Evolutionary conservation across 2,888 invertebrate genomes (phyloP).

Genomic region (Drosophila testacea): DNA sequence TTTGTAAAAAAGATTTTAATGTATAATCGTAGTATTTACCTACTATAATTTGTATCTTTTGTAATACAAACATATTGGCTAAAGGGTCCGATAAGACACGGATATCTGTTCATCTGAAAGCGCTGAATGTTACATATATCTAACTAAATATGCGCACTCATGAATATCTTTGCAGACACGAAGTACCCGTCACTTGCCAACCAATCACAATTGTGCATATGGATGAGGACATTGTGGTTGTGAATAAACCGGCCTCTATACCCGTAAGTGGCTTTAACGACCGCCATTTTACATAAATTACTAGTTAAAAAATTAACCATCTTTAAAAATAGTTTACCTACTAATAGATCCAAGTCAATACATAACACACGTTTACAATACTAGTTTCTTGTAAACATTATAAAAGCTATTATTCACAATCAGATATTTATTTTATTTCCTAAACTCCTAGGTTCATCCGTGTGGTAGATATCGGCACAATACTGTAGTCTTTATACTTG

Average conservation of each 20-base stretch:
- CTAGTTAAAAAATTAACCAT: neutral
- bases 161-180: slow-evolving; percentile 92
- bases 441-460: slow-evolving; percentile 92
- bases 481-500: slow-evolving; percentile 97
- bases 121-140: slow-evolving; percentile 58
- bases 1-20: neutral
- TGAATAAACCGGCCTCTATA: slow-evolving; percentile 99
- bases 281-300: slow-evolving; percentile 87
- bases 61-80: slow-evolving; percentile 9
- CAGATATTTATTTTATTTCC: neutral
- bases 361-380: neutral
- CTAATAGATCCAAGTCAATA: slow-evolving; percentile 1
- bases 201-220: slow-evolving; percentile 98
- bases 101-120: slow-evolving; percentile 34
- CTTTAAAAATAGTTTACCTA: neutral
- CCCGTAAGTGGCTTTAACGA: slow-evolving; percentile 98
- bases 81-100: slow-evolving; percentile 10
- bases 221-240: slow-evolving; percentile 99
- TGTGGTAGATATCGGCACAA: slow-evolving; percentile 99
- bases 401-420: neutral
- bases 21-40: neutral
- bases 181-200: slow-evolving; percentile 98
- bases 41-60: neutral
- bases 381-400: neutral
- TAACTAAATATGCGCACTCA: slow-evolving; percentile 47